phyloP scores from a whole-genome alignment of 2,113 vertebrate species.

The Daboia siamensis region DNA sequence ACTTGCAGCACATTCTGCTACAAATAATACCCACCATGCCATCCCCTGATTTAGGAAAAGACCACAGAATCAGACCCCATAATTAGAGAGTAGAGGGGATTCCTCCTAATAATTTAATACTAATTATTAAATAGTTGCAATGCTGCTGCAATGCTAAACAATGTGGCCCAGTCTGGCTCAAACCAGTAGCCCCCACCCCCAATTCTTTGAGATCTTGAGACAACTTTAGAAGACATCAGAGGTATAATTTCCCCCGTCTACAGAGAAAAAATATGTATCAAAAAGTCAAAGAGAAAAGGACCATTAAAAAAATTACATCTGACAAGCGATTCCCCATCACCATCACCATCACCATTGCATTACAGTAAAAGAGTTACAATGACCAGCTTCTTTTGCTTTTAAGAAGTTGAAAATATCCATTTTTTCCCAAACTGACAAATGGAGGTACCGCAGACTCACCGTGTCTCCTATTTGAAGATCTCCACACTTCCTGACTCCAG shows the following conservation, averaged over 20 bases:
- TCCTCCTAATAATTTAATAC: not conserved
- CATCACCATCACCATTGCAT: not conserved
- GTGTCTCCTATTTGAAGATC: constrained; percentile 96
- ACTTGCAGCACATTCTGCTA: not conserved
- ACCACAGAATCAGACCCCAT: not conserved
- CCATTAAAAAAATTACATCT: constrained; percentile 27
- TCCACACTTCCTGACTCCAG: constrained; percentile 87
- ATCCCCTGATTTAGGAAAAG: not conserved
- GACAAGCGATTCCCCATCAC: not conserved
- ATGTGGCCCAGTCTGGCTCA: not conserved
- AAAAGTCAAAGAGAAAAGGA: constrained; percentile 38
- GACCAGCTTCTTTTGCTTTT: constrained; percentile 10
- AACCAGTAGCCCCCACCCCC: not conserved
- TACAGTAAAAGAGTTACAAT: not conserved
- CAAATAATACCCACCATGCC: not conserved
- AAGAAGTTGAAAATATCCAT: not conserved
- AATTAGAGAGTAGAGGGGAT: not conserved
- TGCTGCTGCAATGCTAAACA: not conserved
- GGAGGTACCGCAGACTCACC: constrained; percentile 71
- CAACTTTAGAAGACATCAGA: not conserved
- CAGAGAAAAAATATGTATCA: constrained; percentile 32
- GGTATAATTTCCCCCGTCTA: constrained; percentile 20
- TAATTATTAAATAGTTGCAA: not conserved
- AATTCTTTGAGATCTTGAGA: not conserved
- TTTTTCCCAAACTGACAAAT: not conserved